phyloP scores from a whole-genome alignment of 2,888 invertebrate species.

The Hyposoter didymator region DNA sequence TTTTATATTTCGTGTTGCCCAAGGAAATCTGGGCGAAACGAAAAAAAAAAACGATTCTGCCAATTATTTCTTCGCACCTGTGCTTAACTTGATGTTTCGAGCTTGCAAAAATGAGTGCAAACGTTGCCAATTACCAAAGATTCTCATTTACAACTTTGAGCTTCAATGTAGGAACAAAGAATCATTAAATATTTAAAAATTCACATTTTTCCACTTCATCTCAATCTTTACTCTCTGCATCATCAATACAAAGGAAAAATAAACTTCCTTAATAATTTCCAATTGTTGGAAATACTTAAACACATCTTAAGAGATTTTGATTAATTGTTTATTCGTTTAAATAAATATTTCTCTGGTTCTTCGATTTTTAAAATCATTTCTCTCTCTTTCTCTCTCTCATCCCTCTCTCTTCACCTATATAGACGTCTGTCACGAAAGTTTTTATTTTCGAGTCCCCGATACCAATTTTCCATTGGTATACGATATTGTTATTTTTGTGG shows the following conservation, averaged over 20 bases:
- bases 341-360: neutral
- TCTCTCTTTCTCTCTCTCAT: neutral
- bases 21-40: neutral
- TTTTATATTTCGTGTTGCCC: neutral
- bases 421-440: neutral
- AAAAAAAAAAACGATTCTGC: neutral
- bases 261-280: neutral
- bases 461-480: neutral
- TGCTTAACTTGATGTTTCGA: too few relatives aligned
- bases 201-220: slow-evolving; percentile 31
- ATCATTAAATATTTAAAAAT: neutral
- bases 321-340: neutral
- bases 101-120: too few relatives aligned
- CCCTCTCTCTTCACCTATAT: neutral
- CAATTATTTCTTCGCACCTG: neutral
- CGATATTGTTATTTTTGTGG: neutral
- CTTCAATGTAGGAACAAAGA: neutral
- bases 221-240: neutral
- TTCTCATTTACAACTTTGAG: neutral
- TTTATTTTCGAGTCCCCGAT: neutral
- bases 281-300: neutral
- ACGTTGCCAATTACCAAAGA: neutral
- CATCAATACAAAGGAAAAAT: neutral
- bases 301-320: neutral
- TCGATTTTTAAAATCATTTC: neutral